Evolutionary conservation across 2,113 vertebrate genomes (phyloP).

Genomic region (Aramus guarauna): DNA sequence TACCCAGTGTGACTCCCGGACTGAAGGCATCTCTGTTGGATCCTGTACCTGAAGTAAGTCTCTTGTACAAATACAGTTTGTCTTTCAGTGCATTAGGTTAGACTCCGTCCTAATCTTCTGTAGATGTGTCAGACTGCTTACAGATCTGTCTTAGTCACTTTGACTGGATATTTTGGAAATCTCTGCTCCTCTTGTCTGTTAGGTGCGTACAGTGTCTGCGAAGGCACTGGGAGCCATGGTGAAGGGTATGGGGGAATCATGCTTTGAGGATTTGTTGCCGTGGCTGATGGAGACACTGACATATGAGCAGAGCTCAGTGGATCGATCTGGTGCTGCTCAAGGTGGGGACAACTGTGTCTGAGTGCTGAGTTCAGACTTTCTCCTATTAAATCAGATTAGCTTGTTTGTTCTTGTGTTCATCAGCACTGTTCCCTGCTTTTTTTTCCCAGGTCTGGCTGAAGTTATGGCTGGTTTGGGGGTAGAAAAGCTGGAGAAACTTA

Average conservation of each 20-base stretch:
- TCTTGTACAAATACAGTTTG: background rate
- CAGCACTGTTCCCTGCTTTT: background rate
- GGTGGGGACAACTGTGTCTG: slow-evolving; percentile 68
- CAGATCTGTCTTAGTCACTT: background rate
- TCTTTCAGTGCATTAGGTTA: background rate
- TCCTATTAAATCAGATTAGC: background rate
- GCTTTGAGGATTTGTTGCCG: slow-evolving; percentile 94
- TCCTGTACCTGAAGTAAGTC: slow-evolving; percentile 92
- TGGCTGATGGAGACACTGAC: slow-evolving; percentile 98
- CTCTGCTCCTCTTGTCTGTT: background rate
- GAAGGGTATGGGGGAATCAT: slow-evolving; percentile 97
- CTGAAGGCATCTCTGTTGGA: slow-evolving; percentile 94
- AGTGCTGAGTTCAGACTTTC: background rate
- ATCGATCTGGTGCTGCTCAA: slow-evolving; percentile 96
- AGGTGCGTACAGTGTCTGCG: slow-evolving; percentile 97
- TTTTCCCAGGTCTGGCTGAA: slow-evolving; percentile 87
- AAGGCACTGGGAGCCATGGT: slow-evolving; percentile 98
- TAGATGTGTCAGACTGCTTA: background rate
- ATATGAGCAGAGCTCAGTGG: slow-evolving; percentile 97
- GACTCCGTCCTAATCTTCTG: background rate
- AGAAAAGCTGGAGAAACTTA: slow-evolving; percentile 97
- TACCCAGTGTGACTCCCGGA: slow-evolving; percentile 95
- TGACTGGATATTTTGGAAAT: background rate
- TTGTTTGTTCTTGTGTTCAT: background rate
- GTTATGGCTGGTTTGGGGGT: slow-evolving; percentile 97